Evolutionary conservation across 1,140 invertebrate species (phyloP).

Genomic region (Tyrophagus putrescentiae): DNA sequence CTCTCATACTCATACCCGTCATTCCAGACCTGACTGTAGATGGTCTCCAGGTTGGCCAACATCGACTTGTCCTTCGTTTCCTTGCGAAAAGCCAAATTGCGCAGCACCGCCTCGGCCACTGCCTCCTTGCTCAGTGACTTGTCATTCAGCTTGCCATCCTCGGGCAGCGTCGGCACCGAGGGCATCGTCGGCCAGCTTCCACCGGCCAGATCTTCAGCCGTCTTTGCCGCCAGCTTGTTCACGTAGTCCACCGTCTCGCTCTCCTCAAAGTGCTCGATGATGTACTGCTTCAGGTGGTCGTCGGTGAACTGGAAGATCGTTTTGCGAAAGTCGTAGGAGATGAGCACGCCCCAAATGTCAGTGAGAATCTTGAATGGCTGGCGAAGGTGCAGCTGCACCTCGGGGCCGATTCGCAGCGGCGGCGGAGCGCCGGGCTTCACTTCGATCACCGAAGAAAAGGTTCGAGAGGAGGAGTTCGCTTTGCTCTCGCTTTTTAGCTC

Average conservation of each 20-base stretch:
- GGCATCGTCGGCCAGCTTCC: too few species aligned
- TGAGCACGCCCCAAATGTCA: conserved; percentile 14
- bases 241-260: background rate
- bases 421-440: too few species aligned
- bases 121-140: too few species aligned
- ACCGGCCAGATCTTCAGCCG: too few species aligned
- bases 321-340: background rate
- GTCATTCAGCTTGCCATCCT: too few species aligned
- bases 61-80: background rate
- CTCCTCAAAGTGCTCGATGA: background rate
- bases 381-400: too few species aligned
- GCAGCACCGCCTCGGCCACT: background rate
- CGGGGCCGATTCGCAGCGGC: too few species aligned
- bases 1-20: too few species aligned
- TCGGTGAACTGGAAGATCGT: background rate
- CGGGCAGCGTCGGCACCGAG: too few species aligned
- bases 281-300: background rate
- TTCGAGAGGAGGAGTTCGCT: too few species aligned
- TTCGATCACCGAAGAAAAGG: too few species aligned
- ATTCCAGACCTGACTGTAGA: background rate
- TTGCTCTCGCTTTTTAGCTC: too few species aligned
- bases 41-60: background rate
- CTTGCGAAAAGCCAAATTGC: background rate
- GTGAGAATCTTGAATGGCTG: conserved; percentile 11
- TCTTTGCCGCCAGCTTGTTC: background rate